phyloP scores from a whole-genome alignment of 2,797 vertebrate species.

The Eurystomus glaucurus region DNA sequence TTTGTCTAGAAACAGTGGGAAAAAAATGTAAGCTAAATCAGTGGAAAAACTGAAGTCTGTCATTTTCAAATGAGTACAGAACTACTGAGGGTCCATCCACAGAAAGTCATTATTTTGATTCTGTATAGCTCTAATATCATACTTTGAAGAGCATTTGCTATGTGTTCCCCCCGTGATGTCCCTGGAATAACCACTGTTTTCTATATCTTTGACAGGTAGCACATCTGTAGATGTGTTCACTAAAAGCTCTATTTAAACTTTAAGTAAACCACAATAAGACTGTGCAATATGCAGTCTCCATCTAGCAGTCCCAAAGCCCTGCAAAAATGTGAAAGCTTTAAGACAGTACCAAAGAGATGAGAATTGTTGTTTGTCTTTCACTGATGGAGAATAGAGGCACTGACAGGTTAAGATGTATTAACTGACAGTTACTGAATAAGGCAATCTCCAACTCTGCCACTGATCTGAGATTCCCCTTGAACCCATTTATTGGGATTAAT shows the following conservation, averaged over 20 bases:
- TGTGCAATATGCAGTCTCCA: not conserved
- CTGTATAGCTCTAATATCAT: not conserved
- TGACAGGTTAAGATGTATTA: constrained; percentile 19
- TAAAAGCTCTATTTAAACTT: not conserved
- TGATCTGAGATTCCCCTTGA: constrained; percentile 32
- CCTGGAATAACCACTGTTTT: not conserved
- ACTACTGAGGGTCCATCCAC: not conserved
- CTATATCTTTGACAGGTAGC: not conserved
- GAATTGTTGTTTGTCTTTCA: not conserved
- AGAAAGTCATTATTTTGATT: not conserved
- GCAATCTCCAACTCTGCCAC: not conserved
- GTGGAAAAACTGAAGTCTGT: not conserved
- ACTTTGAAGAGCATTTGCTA: not conserved
- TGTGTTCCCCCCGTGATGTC: not conserved
- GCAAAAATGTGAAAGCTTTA: not conserved
- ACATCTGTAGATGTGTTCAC: not conserved
- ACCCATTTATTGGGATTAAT: constrained; percentile 20
- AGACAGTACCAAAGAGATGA: not conserved
- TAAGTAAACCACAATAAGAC: not conserved
- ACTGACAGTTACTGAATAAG: not conserved
- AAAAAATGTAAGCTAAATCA: not conserved
- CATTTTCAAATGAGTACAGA: not conserved
- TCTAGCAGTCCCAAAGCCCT: not conserved
- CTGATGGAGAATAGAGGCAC: not conserved
- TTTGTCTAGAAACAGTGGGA: not conserved